These are phyloP conservation scores for Limnephilus marmoratus DNA, from an alignment of 2,888 invertebrate genomes.

Conservation along the genomic window DNA sequence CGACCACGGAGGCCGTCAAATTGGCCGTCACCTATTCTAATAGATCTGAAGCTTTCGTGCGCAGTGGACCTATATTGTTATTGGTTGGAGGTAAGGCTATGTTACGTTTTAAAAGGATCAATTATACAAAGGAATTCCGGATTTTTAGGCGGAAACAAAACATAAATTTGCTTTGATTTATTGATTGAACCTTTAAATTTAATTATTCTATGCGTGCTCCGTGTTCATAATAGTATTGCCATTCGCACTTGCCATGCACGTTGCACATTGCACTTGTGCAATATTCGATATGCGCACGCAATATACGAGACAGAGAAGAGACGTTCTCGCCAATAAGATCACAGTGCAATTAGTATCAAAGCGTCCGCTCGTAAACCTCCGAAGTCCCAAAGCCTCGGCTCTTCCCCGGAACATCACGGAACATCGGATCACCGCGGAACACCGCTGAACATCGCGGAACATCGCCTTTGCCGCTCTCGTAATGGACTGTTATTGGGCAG, in stretches of 20 bases:
- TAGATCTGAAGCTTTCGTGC: too few relatives aligned
- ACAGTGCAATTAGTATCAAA: constrained; percentile 61
- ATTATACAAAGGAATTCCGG: too few relatives aligned
- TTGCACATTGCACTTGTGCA: not conserved
- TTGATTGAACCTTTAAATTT: too few relatives aligned
- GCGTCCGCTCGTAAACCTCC: constrained; percentile 51
- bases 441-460: not conserved
- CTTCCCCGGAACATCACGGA: not conserved
- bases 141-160: too few relatives aligned
- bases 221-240: not conserved
- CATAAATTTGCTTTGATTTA: too few relatives aligned
- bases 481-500: constrained; percentile 44
- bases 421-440: not conserved
- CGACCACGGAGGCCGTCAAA: too few relatives aligned
- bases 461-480: constrained; percentile 8
- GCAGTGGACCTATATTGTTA: too few relatives aligned
- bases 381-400: constrained; percentile 6
- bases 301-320: constrained; percentile 26
- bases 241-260: not conserved
- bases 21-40: too few relatives aligned
- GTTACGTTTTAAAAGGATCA: too few relatives aligned
- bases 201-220: not conserved
- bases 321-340: constrained; percentile 50
- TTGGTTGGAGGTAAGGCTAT: too few relatives aligned
- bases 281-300: constrained; percentile 4